Evolutionary conservation across 2,113 vertebrate genomes (phyloP).

Genomic region (Carollia perspicillata): DNA sequence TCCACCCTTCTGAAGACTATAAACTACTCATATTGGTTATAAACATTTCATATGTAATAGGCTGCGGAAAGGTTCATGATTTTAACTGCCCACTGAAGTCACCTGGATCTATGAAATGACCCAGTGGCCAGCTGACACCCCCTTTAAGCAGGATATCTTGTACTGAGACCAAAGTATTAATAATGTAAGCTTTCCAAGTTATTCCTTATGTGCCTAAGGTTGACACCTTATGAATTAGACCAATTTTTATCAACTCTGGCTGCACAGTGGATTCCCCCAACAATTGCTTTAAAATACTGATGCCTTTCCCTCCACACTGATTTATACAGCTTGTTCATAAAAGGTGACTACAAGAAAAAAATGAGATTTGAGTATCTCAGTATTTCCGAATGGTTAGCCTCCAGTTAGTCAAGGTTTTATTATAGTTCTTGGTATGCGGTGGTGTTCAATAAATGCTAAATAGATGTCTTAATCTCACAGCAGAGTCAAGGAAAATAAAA

Average conservation of each 20-base stretch:
- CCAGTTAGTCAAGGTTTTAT: slow-evolving; percentile 51
- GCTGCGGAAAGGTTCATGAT: neutral
- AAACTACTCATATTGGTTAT: neutral
- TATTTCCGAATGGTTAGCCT: slow-evolving; percentile 23
- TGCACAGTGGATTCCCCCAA: neutral
- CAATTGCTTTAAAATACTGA: slow-evolving; percentile 8
- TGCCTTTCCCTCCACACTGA: neutral
- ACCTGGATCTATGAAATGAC: neutral
- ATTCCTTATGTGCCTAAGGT: neutral
- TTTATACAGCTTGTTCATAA: slow-evolving; percentile 25
- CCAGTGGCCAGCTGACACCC: neutral
- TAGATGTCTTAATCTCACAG: neutral
- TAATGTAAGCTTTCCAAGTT: neutral
- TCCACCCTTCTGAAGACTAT: neutral
- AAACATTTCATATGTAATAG: neutral
- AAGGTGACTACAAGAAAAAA: neutral
- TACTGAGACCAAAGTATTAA: neutral
- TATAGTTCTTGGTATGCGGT: neutral
- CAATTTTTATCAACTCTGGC: neutral
- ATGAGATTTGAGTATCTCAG: neutral
- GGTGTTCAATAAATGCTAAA: slow-evolving; percentile 27
- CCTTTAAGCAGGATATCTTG: neutral
- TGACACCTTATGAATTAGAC: neutral
- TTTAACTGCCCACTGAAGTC: neutral
- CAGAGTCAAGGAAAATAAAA: slow-evolving; percentile 13